Conservation (phyloP, 2,113 vertebrate species). For the Pangasianodon hypophthalmus region DNA sequence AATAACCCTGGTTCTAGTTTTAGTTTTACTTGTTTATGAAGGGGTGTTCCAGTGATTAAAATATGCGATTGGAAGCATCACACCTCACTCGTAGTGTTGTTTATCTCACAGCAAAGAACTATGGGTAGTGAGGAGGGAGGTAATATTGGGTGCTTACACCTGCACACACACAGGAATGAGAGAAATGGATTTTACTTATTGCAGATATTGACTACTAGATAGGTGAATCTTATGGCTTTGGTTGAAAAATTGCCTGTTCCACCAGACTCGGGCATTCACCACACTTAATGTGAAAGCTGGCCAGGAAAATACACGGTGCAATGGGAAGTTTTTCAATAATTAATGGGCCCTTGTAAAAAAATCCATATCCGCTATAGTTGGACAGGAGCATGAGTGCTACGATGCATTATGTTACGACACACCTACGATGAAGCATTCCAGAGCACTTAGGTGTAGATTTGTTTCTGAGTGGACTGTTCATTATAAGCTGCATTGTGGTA, state of each 20-base stretch:
- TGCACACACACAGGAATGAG: conserved; percentile 18
- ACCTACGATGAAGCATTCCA: neutral
- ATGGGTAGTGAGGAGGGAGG: neutral
- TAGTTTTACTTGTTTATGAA: neutral
- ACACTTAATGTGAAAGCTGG: conserved; percentile 31
- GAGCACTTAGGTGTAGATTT: conserved; percentile 23
- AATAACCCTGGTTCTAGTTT: conserved; percentile 1
- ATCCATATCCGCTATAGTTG: conserved; percentile 42
- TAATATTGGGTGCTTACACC: conserved; percentile 37
- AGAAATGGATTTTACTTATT: conserved; percentile 38
- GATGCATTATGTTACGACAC: conserved; percentile 32
- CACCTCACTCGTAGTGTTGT: neutral
- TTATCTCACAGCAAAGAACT: neutral
- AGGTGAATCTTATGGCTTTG: conserved; percentile 21
- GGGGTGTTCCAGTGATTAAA: neutral
- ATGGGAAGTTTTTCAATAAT: conserved; percentile 52
- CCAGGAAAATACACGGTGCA: conserved; percentile 35
- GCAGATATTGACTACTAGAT: conserved; percentile 39
- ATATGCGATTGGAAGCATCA: neutral
- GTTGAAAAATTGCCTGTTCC: neutral
- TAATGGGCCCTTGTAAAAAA: conserved; percentile 42
- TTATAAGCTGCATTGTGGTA: conserved; percentile 12
- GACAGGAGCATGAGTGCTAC: conserved; percentile 22
- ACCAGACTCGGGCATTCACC: neutral
- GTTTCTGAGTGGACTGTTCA: conserved; percentile 35